Evolutionary conservation across 2,113 vertebrate species (phyloP), one percentile per base, ranked within the genome.

Genomic region (Bos javanicus): DNA sequence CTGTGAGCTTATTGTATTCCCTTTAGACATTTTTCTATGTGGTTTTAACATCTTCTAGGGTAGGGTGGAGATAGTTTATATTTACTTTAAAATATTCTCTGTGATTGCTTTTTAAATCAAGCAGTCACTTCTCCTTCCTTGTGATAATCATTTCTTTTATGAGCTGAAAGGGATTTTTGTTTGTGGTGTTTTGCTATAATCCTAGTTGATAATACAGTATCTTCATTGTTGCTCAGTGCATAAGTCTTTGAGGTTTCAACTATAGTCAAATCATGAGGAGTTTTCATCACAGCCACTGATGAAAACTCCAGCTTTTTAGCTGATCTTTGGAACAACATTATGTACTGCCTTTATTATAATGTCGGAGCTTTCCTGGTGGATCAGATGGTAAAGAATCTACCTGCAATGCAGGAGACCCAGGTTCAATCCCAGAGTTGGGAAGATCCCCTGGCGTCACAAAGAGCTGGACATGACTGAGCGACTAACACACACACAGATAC

Each of bases 21-120:
- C 87, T 84, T 46, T 93, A 85, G 48, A 93, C 39, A 43, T 3
- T 78, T 82, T 94, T 95, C 92, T 89, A 60, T 81, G 46, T 91
- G 87, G 64, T 92, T 97, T 97, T 93, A 90, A 83, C 33, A 52
- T 96, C 84, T 84, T 74, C 78, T 87, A 39, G 71, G 46, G 39
- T 33, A 78, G 28, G 6, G 15, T 91, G 10, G 19, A 89, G 23
- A 84, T 82, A 74, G 52, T 93, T 23, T 64, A 14, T 80, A 46
- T 91, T 36, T 78, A 43, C 26, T 87, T 92, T 94, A n/a, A 48
- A 48, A 36, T 30, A 39, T 48, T 92, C 67, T 82, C 46, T 76
- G 84, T 84, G 48, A 56, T 56, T 92, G 50, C 26, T 36, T 96
- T 92, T 96, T 87, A 96, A 92, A 96, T 78, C 36, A 50, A 91